Evolutionary conservation across 2,113 vertebrate genomes (phyloP).

Genomic region (Anas platyrhynchos): DNA sequence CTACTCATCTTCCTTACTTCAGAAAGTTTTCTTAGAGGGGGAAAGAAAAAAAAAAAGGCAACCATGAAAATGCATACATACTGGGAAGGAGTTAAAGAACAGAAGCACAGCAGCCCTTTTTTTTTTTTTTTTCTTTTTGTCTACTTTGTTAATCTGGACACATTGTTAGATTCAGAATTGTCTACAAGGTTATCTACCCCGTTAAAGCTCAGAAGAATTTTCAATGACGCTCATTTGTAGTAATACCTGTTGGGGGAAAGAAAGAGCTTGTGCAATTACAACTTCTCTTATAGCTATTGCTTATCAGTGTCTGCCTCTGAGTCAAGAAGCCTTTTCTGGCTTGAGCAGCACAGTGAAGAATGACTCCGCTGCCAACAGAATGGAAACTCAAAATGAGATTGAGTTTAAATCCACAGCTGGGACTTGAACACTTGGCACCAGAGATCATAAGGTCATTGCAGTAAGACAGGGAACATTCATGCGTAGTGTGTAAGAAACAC

Average conservation of each 20-base stretch:
- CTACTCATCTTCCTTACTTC: not conserved
- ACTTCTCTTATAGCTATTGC: conserved; percentile 63
- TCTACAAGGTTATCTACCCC: conserved; percentile 47
- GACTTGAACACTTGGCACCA: conserved; percentile 68
- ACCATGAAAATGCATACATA: not conserved
- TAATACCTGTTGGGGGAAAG: conserved; percentile 54
- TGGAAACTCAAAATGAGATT: conserved; percentile 74
- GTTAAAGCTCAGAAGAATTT: conserved; percentile 66
- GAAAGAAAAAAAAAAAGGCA: too few relatives aligned
- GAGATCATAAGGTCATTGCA: conserved; percentile 63
- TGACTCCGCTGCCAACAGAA: conserved; percentile 59
- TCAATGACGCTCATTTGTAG: conserved; percentile 30
- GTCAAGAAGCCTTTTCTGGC: conserved; percentile 47
- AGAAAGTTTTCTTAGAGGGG: not conserved
- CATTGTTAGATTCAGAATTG: conserved; percentile 31
- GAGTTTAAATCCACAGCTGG: conserved; percentile 77
- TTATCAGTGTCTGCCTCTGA: conserved; percentile 55
- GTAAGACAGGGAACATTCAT: conserved; percentile 57
- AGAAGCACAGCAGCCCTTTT: not conserved
- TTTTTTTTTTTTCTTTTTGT: not conserved
- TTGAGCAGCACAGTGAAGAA: conserved; percentile 72
- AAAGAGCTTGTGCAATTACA: conserved; percentile 68
- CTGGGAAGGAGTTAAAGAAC: conserved; percentile 37
- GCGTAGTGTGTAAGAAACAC: conserved; percentile 44
- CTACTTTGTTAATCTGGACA: conserved; percentile 45